These are phyloP conservation scores for Halocynthia roretzi DNA, from an alignment of 23 tunicate species.

Conservation along the genomic window DNA sequence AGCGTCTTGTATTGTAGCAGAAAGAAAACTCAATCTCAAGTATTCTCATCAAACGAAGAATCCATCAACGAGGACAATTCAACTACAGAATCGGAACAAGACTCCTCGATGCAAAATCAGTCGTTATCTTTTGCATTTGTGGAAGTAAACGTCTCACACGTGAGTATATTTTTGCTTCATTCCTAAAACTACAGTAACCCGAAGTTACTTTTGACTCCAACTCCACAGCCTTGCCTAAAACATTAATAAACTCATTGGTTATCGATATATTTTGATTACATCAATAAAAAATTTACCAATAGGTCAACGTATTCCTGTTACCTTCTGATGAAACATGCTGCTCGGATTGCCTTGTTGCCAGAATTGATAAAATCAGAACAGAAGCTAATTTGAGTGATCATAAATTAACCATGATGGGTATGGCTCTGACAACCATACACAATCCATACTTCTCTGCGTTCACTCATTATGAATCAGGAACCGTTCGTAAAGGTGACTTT, in stretches of 20 bases:
- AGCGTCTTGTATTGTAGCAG: slow-evolving; percentile 21
- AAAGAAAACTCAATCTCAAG: too few species aligned
- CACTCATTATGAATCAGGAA: slow-evolving; percentile 69
- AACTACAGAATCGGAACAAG: too few species aligned
- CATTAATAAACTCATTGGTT: too few species aligned
- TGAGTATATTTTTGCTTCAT: slow-evolving; percentile 4
- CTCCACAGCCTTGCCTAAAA: too few species aligned
- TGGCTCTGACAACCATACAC: slow-evolving; percentile 63
- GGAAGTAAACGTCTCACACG: slow-evolving; percentile 18
- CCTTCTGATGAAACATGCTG: slow-evolving; percentile 55
- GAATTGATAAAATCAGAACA: slow-evolving; percentile 49
- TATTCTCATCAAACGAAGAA: too few species aligned
- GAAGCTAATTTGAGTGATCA: slow-evolving; percentile 24
- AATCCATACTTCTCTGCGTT: slow-evolving; percentile 82
- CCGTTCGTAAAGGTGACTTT: slow-evolving; percentile 8
- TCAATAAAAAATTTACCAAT: too few species aligned
- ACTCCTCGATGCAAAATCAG: background rate
- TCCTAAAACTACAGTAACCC: too few species aligned
- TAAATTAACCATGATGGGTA: slow-evolving; percentile 42
- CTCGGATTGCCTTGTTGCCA: slow-evolving; percentile 59
- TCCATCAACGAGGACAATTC: too few species aligned
- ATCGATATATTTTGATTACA: too few species aligned
- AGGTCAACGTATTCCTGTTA: slow-evolving; percentile 54
- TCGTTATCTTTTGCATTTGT: slow-evolving; percentile 22
- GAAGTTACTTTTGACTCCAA: too few species aligned